Conservation (phyloP, 1,140 invertebrate species). For the Calycopis cecrops region DNA sequence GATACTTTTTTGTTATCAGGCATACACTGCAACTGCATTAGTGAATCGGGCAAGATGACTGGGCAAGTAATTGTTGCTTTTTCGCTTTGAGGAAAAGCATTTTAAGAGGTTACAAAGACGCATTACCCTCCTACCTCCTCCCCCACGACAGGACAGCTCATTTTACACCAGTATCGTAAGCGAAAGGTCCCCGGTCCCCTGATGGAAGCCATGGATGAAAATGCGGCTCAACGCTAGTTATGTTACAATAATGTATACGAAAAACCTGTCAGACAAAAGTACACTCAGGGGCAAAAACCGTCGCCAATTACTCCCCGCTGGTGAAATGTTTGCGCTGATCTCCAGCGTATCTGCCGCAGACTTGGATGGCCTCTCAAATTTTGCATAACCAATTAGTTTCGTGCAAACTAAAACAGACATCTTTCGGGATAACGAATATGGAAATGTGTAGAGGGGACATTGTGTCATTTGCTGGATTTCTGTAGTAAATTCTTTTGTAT, state of each 20-base stretch:
- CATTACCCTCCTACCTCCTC: no score
- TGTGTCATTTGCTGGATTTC: background rate
- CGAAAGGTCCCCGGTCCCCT: no score
- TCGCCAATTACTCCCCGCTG: slow-evolving; percentile 41
- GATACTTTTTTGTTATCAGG: no score
- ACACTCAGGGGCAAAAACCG: slow-evolving; percentile 34
- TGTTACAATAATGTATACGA: slow-evolving; percentile 1
- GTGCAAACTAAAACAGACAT: slow-evolving; percentile 56
- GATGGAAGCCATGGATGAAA: no score
- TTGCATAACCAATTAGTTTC: slow-evolving; percentile 70
- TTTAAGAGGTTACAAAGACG: no score
- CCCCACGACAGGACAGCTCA: no score
- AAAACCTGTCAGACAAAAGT: slow-evolving; percentile 19
- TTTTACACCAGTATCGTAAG: no score
- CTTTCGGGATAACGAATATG: slow-evolving; percentile 27
- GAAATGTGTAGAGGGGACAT: background rate
- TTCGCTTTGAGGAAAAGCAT: no score
- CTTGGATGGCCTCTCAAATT: slow-evolving; percentile 67
- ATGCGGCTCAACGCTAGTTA: no score
- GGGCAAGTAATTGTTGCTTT: no score
- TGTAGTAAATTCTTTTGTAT: background rate
- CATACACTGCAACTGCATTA: no score
- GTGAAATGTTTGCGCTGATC: slow-evolving; percentile 45
- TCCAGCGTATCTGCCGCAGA: slow-evolving; percentile 50
- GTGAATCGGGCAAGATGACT: no score